These are phyloP conservation scores for Andinoacara biseriatus DNA, from an alignment of 2,113 vertebrate genomes.

Conservation along the genomic window DNA sequence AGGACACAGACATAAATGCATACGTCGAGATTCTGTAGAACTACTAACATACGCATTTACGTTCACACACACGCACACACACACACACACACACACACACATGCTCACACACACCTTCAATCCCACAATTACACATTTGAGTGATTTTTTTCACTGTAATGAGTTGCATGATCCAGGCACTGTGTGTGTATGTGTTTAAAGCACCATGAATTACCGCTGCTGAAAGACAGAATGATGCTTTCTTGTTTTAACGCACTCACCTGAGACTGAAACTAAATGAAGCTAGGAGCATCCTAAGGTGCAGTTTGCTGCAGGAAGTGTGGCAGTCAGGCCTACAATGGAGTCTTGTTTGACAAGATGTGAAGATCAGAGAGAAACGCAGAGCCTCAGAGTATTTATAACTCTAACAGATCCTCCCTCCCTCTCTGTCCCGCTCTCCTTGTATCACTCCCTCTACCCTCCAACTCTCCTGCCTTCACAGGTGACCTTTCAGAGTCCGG, in stretches of 20 bases:
- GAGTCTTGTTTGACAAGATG: slow-evolving; percentile 41
- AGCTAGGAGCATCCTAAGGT: slow-evolving; percentile 30
- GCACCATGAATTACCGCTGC: slow-evolving; percentile 67
- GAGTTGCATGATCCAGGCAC: slow-evolving; percentile 76
- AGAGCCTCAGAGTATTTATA: slow-evolving; percentile 26
- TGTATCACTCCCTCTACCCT: slow-evolving; percentile 40
- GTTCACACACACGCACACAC: slow-evolving; percentile 15
- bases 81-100: slow-evolving; percentile 19
- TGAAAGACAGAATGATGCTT: slow-evolving; percentile 63
- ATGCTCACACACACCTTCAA: slow-evolving; percentile 6
- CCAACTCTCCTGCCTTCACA: slow-evolving; percentile 54
- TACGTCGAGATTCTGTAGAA: not conserved
- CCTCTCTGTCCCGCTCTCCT: slow-evolving; percentile 58
- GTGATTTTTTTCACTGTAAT: slow-evolving; percentile 60
- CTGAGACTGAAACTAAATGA: slow-evolving; percentile 16
- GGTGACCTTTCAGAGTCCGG: slow-evolving; percentile 74
- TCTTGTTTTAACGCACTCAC: slow-evolving; percentile 34
- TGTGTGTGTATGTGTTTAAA: slow-evolving; percentile 69
- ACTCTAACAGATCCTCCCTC: slow-evolving; percentile 57
- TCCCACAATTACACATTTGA: slow-evolving; percentile 34
- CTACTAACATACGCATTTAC: not conserved
- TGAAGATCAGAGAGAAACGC: slow-evolving; percentile 38
- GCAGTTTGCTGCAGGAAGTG: slow-evolving; percentile 25
- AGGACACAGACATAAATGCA: slow-evolving; percentile 29
- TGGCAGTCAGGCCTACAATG: slow-evolving; percentile 18